These are phyloP conservation scores for Pseudococcus jackbeardsleyi DNA, from an alignment of 2,888 invertebrate genomes.

Conservation along the genomic window DNA sequence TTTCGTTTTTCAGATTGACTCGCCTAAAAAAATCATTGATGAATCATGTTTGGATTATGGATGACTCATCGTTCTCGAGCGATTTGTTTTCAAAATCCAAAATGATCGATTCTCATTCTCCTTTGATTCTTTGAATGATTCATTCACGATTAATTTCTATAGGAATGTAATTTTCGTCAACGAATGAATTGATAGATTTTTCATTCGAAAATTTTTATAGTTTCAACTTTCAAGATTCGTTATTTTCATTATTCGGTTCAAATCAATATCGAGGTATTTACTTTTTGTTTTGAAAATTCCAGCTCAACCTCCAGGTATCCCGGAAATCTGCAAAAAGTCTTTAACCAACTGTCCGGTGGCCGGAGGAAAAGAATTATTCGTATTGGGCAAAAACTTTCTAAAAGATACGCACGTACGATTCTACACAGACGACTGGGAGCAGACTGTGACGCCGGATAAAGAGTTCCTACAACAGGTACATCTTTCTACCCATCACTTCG, in stretches of 20 bases:
- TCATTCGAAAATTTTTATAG: too few species aligned
- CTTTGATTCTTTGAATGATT: too few species aligned
- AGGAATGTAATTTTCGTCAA: not conserved
- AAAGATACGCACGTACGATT: slow-evolving; percentile 91
- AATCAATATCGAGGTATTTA: too few species aligned
- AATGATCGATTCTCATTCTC: too few species aligned
- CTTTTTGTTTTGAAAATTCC: slow-evolving; percentile 67
- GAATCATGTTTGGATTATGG: not conserved
- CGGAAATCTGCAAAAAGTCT: slow-evolving; percentile 92
- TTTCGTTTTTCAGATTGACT: not conserved
- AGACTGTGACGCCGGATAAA: slow-evolving; percentile 86
- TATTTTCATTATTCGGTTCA: too few species aligned
- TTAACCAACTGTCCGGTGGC: slow-evolving; percentile 82
- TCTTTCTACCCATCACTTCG: not conserved
- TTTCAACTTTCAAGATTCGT: too few species aligned
- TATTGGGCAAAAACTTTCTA: slow-evolving; percentile 91
- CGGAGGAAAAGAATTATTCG: slow-evolving; percentile 87
- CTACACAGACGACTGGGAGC: slow-evolving; percentile 80
- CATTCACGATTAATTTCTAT: too few species aligned
- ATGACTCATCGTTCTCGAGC: not conserved
- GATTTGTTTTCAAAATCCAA: too few species aligned
- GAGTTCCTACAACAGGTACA: slow-evolving; percentile 87
- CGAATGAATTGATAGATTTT: not conserved
- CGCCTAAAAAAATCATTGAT: not conserved
- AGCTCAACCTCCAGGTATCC: slow-evolving; percentile 94